These are phyloP conservation scores for Meleagris gallopavo DNA, from an alignment of 2,113 vertebrate species.

Conservation along the genomic window DNA sequence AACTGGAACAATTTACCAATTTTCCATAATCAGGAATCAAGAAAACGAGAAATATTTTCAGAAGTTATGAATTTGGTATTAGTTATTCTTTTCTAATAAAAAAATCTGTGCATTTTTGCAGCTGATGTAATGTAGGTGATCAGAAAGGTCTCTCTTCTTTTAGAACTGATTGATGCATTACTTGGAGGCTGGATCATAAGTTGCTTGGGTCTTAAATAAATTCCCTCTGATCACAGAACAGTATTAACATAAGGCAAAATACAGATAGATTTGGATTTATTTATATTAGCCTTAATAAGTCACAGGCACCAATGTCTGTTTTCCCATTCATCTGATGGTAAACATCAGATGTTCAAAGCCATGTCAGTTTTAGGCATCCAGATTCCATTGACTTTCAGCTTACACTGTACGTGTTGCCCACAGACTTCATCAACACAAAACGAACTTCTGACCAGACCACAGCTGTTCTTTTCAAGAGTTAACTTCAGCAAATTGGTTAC, in stretches of 20 bases:
- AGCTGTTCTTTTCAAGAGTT: constrained; percentile 36
- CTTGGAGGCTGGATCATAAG: not conserved
- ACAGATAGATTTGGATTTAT: not conserved
- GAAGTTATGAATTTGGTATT: not conserved
- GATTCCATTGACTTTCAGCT: not conserved
- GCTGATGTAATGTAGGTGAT: not conserved
- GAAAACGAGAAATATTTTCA: not conserved
- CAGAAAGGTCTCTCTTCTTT: constrained; percentile 2
- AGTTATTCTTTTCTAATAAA: not conserved
- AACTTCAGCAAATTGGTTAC: constrained; percentile 15
- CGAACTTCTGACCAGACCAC: not conserved
- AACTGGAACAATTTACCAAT: not conserved
- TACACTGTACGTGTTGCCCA: not conserved
- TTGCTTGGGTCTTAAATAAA: constrained; percentile 14
- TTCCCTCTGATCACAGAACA: constrained; percentile 9
- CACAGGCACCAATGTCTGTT: not conserved
- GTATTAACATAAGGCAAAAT: not conserved
- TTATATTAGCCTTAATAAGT: not conserved
- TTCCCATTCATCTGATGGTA: not conserved
- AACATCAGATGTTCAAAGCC: not conserved
- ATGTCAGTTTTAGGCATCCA: not conserved
- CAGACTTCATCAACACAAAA: not conserved
- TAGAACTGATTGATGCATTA: not conserved
- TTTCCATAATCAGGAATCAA: not conserved
- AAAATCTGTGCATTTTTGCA: not conserved